Percentiles rank a stretch among this genome's conserved stretches.
Conservation (phyloP, 2,888 invertebrate species). For the Parelbella ahira region DNA sequence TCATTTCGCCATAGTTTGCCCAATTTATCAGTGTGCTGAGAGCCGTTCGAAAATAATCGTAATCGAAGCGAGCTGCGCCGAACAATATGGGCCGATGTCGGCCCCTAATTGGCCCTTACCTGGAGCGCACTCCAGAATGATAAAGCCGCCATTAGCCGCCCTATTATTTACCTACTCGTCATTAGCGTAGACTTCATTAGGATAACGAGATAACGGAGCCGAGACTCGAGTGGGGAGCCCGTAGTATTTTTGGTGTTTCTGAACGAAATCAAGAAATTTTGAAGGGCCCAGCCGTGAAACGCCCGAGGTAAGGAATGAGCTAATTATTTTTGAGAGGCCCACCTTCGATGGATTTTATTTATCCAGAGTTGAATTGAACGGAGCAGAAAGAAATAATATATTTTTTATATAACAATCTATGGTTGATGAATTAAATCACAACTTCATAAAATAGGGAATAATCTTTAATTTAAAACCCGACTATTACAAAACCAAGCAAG, state of each 20-base stretch:
- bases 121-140: slow-evolving; percentile 80
- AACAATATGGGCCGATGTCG: slow-evolving; percentile 68
- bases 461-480: too few relatives aligned
- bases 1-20: slow-evolving; percentile 77
- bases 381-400: slow-evolving; percentile 27
- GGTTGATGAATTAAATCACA: too few relatives aligned
- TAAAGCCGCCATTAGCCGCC: slow-evolving; percentile 81
- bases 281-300: slow-evolving; percentile 40
- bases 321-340: slow-evolving; percentile 56
- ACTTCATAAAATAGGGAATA: too few relatives aligned
- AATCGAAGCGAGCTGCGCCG: slow-evolving; percentile 74
- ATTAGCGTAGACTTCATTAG: slow-evolving; percentile 81
- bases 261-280: slow-evolving; percentile 54
- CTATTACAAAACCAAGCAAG: too few relatives aligned
- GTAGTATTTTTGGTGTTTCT: slow-evolving; percentile 69
- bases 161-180: slow-evolving; percentile 81
- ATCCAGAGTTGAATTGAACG: slow-evolving; percentile 25
- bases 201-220: slow-evolving; percentile 80
- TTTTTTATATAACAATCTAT: too few relatives aligned
- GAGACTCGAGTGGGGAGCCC: slow-evolving; percentile 54
- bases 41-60: slow-evolving; percentile 77
- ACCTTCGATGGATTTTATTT: slow-evolving; percentile 33
- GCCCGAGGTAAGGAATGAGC: slow-evolving; percentile 43
- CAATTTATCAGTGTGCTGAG: slow-evolving; percentile 77
- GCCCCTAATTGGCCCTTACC: slow-evolving; percentile 81